phyloP scores from a whole-genome alignment of 2,797 vertebrate species.

The Denticeps clupeoides region DNA sequence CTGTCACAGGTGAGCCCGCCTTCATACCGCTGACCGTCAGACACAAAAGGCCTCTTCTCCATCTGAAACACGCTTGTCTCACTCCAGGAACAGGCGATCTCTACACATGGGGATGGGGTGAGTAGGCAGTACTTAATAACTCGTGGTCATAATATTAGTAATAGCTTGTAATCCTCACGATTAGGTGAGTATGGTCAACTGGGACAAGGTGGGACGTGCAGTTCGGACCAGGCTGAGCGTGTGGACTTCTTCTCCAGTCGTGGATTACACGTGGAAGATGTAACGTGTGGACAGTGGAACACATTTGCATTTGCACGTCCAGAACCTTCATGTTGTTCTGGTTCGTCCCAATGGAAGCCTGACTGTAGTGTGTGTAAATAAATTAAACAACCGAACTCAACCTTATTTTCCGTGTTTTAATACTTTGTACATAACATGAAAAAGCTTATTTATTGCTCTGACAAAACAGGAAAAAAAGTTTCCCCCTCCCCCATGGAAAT shows the following conservation, averaged over 20 bases:
- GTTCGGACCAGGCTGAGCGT: conserved; percentile 61
- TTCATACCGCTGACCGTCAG: no score
- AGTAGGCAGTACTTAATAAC: conserved; percentile 33
- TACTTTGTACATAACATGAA: no score
- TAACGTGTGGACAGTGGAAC: conserved; percentile 82
- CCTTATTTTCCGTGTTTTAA: no score
- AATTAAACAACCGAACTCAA: no score
- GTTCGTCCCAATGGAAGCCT: no score
- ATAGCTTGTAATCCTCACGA: conserved; percentile 17
- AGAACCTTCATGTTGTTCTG: no score
- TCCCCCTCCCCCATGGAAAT: no score
- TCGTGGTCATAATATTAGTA: not conserved
- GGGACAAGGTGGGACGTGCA: conserved; percentile 57
- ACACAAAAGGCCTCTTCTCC: not conserved
- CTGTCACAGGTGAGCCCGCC: conserved; percentile 73
- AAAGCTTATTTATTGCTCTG: no score
- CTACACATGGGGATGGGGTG: conserved; percentile 98
- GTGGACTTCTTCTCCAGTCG: conserved; percentile 60
- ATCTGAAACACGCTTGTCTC: conserved; percentile 1
- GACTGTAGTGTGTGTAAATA: no score
- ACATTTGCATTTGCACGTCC: conserved; percentile 61
- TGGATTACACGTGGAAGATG: conserved; percentile 56
- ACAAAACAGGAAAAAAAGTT: no score
- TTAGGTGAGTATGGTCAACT: conserved; percentile 88
- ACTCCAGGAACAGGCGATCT: conserved; percentile 71